Base-by-base conservation (phyloP, 2,888 invertebrate genomes). In the Chironomus riparius region DNA sequence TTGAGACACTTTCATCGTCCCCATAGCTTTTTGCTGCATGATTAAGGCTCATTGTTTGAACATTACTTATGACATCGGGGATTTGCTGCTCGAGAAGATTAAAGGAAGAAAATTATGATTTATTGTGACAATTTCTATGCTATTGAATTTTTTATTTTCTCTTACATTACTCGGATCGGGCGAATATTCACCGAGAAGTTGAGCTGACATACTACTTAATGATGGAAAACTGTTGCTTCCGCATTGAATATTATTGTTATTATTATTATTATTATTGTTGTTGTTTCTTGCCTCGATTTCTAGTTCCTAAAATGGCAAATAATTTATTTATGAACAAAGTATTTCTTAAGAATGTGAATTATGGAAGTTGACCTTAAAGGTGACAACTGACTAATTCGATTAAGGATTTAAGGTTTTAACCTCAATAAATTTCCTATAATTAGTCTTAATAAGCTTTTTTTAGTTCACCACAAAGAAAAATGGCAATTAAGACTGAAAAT, bases 221-320 rank as follows among this genome's bases (percentile, higher is more conserved):
- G 65, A 65, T 21, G 13, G 18, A 65, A 24, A 65, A 13, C 65
- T 22, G 24, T 22, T 65, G 21, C 65, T 65, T 65, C 65, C 65
- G 12, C 65, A 80, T 80, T 86, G 85, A 87, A 87, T 87, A 79
- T 86, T 87, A 79, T 87, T 88, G 77, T 90, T 56, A 15, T 47
- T 38, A 48, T 47, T 70, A 47, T 7, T 70, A 12, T 22, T 24
- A 77, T 90, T 50, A 18, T 38, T 38, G 47, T 47, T 70, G 70
- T 18, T 71, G 13, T 24, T 24, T 80, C 91, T 90, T 0, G 91
- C 92, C 80, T 91, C 88, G 68, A 91, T 85, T 84, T 94, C 93
- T 78, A 93, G 83, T 82, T 93, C 92, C 90, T 93, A 83, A 0
- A 81, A 81, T 56, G 70, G 47, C 77, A 77, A 56, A 7, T 56